Percentiles rank a stretch among this genome's conserved stretches.
These are phyloP conservation scores for Brachypterus glaber DNA, from an alignment of 2,888 invertebrate genomes.

Conservation along the genomic window DNA sequence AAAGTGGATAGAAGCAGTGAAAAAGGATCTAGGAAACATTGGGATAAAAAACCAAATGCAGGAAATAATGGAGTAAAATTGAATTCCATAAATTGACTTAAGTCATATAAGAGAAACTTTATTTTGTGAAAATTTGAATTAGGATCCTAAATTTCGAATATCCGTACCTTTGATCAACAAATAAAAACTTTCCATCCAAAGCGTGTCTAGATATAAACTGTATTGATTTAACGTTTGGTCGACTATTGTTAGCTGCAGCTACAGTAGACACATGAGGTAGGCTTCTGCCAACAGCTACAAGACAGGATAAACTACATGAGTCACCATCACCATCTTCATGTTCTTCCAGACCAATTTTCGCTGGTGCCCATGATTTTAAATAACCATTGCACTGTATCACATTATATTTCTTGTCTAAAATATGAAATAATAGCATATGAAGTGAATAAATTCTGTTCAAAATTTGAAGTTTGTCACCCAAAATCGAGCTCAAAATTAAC, in stretches of 20 bases:
- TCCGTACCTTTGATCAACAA: conserved; percentile 88
- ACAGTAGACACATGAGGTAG: conserved; percentile 51
- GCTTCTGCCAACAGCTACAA: conserved; percentile 78
- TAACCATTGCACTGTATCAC: conserved; percentile 91
- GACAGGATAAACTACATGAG: conserved; percentile 67
- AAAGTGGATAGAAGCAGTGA: no score
- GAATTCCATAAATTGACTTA: no score
- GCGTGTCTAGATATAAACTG: conserved; percentile 80
- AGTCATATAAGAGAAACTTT: no score
- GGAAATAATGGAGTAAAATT: no score
- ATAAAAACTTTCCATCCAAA: conserved; percentile 84
- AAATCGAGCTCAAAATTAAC: no score
- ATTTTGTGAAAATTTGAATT: no score
- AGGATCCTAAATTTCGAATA: no score
- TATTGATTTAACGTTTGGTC: conserved; percentile 50
- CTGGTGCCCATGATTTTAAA: conserved; percentile 82
- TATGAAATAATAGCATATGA: no score
- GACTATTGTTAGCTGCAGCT: conserved; percentile 31
- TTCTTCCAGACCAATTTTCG: conserved; percentile 63
- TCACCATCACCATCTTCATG: conserved; percentile 53
- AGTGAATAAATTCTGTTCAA: no score
- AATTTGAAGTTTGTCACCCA: no score
- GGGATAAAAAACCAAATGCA: no score
- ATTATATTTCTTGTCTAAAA: conserved; percentile 69
- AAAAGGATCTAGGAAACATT: no score